Evolutionary conservation across 2,113 vertebrate genomes (phyloP), one percentile per base, ranked within the genome.

Genomic region (Actinemys pallida): DNA sequence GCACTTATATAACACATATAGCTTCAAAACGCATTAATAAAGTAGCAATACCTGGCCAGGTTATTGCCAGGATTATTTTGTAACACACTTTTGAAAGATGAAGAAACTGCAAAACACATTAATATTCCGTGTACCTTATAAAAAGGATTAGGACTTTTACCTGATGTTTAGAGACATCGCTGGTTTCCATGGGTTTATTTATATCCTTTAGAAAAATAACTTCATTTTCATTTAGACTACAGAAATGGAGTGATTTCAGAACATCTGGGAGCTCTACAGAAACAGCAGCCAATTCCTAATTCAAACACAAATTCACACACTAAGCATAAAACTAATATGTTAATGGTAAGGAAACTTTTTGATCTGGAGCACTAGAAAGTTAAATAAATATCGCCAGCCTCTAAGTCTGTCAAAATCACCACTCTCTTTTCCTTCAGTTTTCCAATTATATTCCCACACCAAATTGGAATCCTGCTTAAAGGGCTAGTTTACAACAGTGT

Each of bases 141-240:
- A 84, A 81, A 88, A 96, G 27, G 2, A 49, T 3, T 79, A 8
- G 75, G 53, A 65, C 31, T 14, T 56, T 97, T 98, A 98, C 98
- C 98, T 97, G 97, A 80, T 96, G 95, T 93, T 95, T 94, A 93
- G 95, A 27, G 7, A 87, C 24, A 82, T 89, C 98, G 88, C 97
- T 98, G 93, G 96, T 97, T 88, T 97, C 97, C 17, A 98, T 53
- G 31, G 96, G 97, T 94, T 98, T 98, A 94, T 98, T 98, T 62
- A 98, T 86, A 95, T 99, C 98, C 98, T 98, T 99, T 87, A 99
- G 98, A 96, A 99, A 98, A 96, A 99, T 97, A 89, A 99, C 98
- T 97, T 99, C 99, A 13, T 99, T 99, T 94, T 99, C 99, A 97
- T 98, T 99, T 31, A 99, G 97, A 94, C 98, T 98, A 90, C 98